These are phyloP conservation scores for Tipula unca DNA, from an alignment of 2,888 invertebrate genomes.

Conservation along the genomic window DNA sequence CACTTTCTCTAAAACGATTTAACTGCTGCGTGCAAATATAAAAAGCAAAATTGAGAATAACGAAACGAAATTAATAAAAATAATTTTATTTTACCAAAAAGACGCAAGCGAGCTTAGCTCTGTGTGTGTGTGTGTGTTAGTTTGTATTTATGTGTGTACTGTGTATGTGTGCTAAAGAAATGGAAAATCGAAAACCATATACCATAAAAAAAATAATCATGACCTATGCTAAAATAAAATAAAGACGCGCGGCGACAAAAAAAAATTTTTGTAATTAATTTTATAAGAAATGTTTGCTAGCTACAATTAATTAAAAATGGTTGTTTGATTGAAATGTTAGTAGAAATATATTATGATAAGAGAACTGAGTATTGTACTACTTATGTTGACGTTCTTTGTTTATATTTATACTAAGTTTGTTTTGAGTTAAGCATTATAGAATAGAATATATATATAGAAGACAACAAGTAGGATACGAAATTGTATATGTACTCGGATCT, in stretches of 20 bases:
- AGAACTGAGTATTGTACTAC: not conserved
- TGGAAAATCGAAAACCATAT: not conserved
- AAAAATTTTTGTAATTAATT: not conserved
- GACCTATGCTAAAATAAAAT: not conserved
- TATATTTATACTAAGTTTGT: too few species aligned
- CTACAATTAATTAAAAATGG: not conserved
- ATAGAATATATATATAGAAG: not conserved
- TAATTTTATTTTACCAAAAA: not conserved
- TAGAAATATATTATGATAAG: not conserved
- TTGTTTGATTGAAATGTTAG: not conserved
- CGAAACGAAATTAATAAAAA: not conserved
- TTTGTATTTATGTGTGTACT: not conserved
- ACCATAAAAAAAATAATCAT: not conserved
- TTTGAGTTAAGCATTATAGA: not conserved
- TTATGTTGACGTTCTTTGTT: too few species aligned
- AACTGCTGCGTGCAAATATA: not conserved
- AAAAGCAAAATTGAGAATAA: not conserved
- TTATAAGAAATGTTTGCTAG: not conserved
- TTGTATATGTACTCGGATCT: not conserved
- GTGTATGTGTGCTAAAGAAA: not conserved
- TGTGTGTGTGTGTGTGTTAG: not conserved
- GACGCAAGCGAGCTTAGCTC: not conserved
- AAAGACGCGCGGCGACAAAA: not conserved
- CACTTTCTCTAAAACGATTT: conserved; percentile 4
- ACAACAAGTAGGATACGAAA: not conserved